Base-by-base conservation (phyloP, 2,888 invertebrate species). In the Rutpela maculata region DNA sequence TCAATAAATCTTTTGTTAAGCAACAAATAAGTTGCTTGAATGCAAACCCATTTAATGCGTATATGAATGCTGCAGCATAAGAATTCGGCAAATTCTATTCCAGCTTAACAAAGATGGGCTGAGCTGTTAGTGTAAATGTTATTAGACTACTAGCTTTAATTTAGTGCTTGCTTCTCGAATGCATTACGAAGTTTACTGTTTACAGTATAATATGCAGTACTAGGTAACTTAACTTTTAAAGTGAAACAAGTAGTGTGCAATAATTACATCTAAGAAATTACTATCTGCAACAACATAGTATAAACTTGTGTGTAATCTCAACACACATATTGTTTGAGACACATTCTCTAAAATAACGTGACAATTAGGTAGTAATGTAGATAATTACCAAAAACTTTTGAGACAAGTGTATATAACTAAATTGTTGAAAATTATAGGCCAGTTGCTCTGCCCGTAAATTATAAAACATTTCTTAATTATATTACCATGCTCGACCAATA, bases 191-290 rank as follows among this genome's bases (percentile, higher is more conserved):
- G 65, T 65, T 65, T 19, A 62, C 62, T 65, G 65, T 65, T 65
- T 65, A 65, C 55, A 15, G 55, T n/a, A 50, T 50, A 50, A 50
- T 50, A 55, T 56, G n/a, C 31, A 19, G 19, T 22, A n/a, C n/a
- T n/a, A 56, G 67, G 50, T 67, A 67, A 67, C 67, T 67, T 67
- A 50, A 59, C 59, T 50, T 59, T 22, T 22, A 59, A 57, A 59
- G 59, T 22, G 59, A 59, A 57, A 59, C 22, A 67, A 67, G 67
- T 17, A 67, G 56, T 10, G 19, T 22, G 56, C 19, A 67, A 67
- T 67, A 67, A 55, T 55, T 56, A 56, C 26, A 67, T 55, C 67
- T 67, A 67, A 67, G 67, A 67, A 67, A 56, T 67, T 67, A 56
- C 55, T 31, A 67, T 12, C 55, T 4, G 6, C 65, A 43, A 22